phyloP scores from a whole-genome alignment of 1,140 invertebrate genomes.

The Drosophila quadrilineata region DNA sequence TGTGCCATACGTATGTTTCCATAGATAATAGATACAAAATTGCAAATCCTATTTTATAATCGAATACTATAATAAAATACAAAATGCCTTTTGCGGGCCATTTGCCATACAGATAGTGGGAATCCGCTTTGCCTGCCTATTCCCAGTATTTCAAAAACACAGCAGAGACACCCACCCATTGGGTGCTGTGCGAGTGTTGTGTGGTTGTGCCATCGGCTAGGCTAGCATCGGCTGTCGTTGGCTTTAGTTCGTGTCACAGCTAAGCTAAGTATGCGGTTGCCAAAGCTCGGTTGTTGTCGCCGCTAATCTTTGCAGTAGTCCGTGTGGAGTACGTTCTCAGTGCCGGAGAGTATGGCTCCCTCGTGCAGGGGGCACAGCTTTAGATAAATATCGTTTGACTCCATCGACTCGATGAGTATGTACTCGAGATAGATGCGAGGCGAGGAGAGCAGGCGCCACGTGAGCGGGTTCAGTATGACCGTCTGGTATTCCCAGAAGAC shows the following conservation, averaged over 20 bases:
- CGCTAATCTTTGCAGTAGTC: conserved; percentile 81
- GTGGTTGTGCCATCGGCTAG: not conserved
- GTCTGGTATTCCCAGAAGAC: conserved; percentile 90
- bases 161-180: conserved; percentile 1
- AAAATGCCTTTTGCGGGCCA: conserved; percentile 18
- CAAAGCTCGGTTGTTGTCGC: not conserved
- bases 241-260: conserved; percentile 9
- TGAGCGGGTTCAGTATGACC: conserved; percentile 90
- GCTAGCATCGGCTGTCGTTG: not conserved
- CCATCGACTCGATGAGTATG: conserved; percentile 87
- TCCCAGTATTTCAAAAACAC: not conserved
- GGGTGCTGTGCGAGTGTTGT: not conserved
- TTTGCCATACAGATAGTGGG: not conserved
- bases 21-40: conserved; percentile 31
- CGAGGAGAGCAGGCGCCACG: conserved; percentile 88
- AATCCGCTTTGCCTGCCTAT: not conserved
- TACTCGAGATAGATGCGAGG: conserved; percentile 88
- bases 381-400: conserved; percentile 82
- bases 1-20: too few species aligned
- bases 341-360: conserved; percentile 83
- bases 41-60: conserved; percentile 17
- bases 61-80: conserved; percentile 70
- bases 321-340: conserved; percentile 82
- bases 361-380: conserved; percentile 84
- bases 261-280: conserved; percentile 26